Percentiles rank a stretch among this genome's conserved stretches.
Evolutionary conservation across 2,797 vertebrate species (phyloP).

Genomic region (Alca torda): DNA sequence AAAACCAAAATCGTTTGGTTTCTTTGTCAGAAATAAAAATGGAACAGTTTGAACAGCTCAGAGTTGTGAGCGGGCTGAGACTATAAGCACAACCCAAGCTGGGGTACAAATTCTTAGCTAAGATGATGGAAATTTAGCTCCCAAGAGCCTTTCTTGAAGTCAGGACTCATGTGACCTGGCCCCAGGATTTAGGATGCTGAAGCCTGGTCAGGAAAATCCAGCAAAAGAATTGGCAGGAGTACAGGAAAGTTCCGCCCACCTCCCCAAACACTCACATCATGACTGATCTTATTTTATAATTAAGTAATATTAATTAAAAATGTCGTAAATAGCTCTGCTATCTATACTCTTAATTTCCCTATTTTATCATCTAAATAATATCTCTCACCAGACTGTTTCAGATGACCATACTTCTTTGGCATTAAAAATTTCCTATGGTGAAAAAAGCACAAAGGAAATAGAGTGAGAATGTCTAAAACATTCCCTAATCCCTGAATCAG

Average conservation of each 20-base stretch:
- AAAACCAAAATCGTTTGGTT: background rate
- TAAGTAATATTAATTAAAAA: background rate
- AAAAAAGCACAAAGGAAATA: background rate
- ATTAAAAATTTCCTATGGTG: background rate
- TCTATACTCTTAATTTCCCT: background rate
- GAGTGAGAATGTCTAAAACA: background rate
- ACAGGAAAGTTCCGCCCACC: background rate
- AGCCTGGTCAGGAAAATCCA: background rate
- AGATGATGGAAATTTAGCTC: background rate
- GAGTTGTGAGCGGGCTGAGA: background rate
- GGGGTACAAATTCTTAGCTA: background rate
- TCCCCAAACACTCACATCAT: background rate
- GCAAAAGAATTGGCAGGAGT: background rate
- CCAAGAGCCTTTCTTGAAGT: background rate
- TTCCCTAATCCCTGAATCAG: background rate
- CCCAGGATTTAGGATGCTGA: background rate
- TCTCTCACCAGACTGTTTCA: background rate
- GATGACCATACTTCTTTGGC: background rate
- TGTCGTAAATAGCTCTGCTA: background rate
- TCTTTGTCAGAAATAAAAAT: background rate
- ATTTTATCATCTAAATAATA: background rate
- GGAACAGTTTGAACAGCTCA: background rate
- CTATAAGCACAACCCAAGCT: background rate
- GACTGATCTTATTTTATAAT: background rate
- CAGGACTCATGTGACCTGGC: accelerated